Evolutionary conservation across 2,113 vertebrate species (phyloP), one percentile per base, ranked within the genome.

Genomic region (Thamnaconus septentrionalis): DNA sequence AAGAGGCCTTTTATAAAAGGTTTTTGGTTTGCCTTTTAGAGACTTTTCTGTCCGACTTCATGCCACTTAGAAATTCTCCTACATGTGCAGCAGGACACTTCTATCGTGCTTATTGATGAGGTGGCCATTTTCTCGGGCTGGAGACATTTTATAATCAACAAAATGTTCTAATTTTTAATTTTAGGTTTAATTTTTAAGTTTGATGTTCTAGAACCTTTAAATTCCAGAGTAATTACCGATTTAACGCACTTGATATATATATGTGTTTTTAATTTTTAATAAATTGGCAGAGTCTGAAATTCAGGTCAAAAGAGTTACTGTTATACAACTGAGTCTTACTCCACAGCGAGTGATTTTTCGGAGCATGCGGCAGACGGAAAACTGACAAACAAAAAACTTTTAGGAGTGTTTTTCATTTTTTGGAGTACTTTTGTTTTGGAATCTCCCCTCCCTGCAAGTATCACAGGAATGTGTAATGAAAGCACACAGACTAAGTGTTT

Each of bases 381-480:
- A 58, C 61, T 12, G 46, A 66, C 56, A 75, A 63, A 55, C 40
- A 7, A 10, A 59, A 65, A 85, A 63, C 51, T 68, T 66, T 48
- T 68, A 75, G 63, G 52, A 39, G 44, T 64, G 59, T 52, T 82
- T 77, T 81, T 73, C 11, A 46, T 55, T 81, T 80, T 73, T 76
- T 51, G 79, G 65, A 75, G 56, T 65, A 73, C 58, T 86, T 82
- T 76, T 82, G 62, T 80, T 80, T 83, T 81, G 74, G 66, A 80
- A 75, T 82, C 70, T 84, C 69, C 77, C 71, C 76, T 73, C 80
- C 64, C 71, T 82, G 79, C 54, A 61, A 78, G 71, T 80, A 87
- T 81, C 80, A 75, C 59, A 84, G 84, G 81, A 88, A 87, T 85
- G 72, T 9, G 47, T 78, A 81, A 71, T 85, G 69, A 83, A 84